Evolutionary conservation across 35 echinoderm and acorn worm species (phyloP).

Genomic region (Diadema setosum): DNA sequence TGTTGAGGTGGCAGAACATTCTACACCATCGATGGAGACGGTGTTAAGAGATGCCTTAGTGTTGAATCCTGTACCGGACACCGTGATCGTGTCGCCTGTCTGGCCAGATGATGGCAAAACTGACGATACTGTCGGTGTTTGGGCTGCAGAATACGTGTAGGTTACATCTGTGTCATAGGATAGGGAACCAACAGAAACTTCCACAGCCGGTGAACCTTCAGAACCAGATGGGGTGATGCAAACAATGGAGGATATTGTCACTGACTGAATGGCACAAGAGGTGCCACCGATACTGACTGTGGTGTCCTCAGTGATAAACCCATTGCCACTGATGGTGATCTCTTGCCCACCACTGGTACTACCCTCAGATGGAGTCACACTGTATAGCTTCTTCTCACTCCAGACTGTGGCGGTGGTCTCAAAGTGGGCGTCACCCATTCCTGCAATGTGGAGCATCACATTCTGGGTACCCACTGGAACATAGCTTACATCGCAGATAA

Average conservation of each 20-base stretch:
- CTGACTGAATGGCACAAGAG: constrained; percentile 41
- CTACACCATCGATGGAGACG: constrained; percentile 59
- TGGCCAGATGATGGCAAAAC: constrained; percentile 45
- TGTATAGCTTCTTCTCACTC: constrained; percentile 34
- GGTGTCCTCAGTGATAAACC: constrained; percentile 53
- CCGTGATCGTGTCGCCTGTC: constrained; percentile 60
- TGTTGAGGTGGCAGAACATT: constrained; percentile 40
- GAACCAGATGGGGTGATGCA: constrained; percentile 35
- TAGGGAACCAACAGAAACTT: constrained; percentile 21
- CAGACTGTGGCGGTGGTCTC: not conserved
- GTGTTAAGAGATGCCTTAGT: not conserved
- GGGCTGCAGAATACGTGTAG: not conserved
- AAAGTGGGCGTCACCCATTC: constrained; percentile 17
- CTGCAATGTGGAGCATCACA: constrained; percentile 31
- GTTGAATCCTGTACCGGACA: constrained; percentile 53
- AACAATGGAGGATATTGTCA: constrained; percentile 54
- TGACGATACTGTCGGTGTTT: constrained; percentile 55
- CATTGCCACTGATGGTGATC: constrained; percentile 76
- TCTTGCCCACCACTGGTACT: constrained; percentile 75
- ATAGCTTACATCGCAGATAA: constrained; percentile 55
- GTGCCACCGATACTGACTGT: constrained; percentile 21
- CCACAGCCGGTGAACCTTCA: not conserved
- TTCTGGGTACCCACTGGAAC: constrained; percentile 37
- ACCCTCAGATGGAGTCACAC: constrained; percentile 38
- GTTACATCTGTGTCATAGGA: not conserved